phyloP scores from a whole-genome alignment of 2,113 vertebrate genomes.

The Caranx ignobilis region DNA sequence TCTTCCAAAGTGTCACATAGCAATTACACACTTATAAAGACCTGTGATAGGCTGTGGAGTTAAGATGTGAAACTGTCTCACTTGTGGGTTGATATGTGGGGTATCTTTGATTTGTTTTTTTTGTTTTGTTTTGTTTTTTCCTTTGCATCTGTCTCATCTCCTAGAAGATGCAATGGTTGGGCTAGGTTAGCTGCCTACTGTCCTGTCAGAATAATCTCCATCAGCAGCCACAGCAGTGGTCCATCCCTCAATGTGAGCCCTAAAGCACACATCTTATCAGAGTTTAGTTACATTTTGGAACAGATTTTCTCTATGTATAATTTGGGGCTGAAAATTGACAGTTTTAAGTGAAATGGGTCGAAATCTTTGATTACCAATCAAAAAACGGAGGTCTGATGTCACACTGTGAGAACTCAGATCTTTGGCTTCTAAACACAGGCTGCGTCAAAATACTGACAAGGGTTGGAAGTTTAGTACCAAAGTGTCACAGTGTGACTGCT shows the following conservation, averaged over 20 bases:
- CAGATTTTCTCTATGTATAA: background rate
- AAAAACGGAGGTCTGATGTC: background rate
- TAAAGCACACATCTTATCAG: background rate
- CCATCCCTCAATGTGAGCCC: background rate
- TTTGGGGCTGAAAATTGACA: background rate
- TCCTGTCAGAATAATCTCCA: conserved; percentile 10
- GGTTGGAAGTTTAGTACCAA: background rate
- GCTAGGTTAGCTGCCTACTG: background rate
- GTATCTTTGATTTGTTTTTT: conserved; percentile 23
- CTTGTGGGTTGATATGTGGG: conserved; percentile 34
- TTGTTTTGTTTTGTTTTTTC: background rate
- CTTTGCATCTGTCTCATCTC: background rate
- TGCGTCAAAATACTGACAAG: background rate
- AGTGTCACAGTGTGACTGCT: conserved; percentile 6
- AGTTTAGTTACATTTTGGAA: background rate
- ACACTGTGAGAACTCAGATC: background rate
- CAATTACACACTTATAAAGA: conserved; percentile 64
- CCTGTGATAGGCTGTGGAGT: conserved; percentile 19
- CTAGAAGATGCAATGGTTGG: conserved; percentile 3
- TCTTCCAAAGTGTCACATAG: conserved; percentile 64
- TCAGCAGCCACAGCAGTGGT: background rate
- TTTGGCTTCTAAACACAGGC: background rate
- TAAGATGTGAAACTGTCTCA: conserved; percentile 41
- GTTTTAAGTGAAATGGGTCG: background rate
- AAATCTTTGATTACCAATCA: background rate